Percentiles rank a stretch among this genome's conserved stretches.
Evolutionary conservation across 1,140 invertebrate species (phyloP).

Genomic region (Euschistus heros): DNA sequence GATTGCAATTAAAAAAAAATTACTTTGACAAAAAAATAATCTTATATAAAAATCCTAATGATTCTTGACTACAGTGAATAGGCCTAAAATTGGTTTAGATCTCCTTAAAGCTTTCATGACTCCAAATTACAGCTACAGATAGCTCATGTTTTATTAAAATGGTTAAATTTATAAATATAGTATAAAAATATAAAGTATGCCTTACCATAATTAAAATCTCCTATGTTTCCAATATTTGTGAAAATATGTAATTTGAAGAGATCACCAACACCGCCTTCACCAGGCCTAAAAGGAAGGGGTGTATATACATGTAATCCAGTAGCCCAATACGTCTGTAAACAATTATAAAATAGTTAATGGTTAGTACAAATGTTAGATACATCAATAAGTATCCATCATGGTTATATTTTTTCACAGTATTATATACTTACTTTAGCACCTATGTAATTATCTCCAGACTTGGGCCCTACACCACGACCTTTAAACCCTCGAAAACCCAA

Average conservation of each 20-base stretch:
- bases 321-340: conserved; percentile 61
- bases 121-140: too few species aligned
- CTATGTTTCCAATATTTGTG: conserved; percentile 69
- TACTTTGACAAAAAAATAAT: neutral
- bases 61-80: neutral
- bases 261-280: conserved; percentile 61
- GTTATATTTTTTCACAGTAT: neutral
- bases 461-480: conserved; percentile 68
- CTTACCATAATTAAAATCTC: conserved; percentile 36
- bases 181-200: neutral
- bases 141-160: too few species aligned
- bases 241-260: conserved; percentile 74
- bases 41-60: neutral
- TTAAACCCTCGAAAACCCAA: conserved; percentile 72
- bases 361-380: neutral
- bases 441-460: conserved; percentile 54
- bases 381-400: neutral
- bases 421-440: conserved; percentile 44
- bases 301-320: conserved; percentile 68
- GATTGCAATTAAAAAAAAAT: too few species aligned
- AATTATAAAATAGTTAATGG: conserved; percentile 10
- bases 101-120: neutral
- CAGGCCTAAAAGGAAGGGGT: conserved; percentile 72
- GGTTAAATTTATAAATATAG: too few species aligned
- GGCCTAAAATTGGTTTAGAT: neutral